Evolutionary conservation across 2,888 invertebrate genomes (phyloP), one percentile per base, ranked within the genome.

Genomic region (Chrysomela aeneicollis): DNA sequence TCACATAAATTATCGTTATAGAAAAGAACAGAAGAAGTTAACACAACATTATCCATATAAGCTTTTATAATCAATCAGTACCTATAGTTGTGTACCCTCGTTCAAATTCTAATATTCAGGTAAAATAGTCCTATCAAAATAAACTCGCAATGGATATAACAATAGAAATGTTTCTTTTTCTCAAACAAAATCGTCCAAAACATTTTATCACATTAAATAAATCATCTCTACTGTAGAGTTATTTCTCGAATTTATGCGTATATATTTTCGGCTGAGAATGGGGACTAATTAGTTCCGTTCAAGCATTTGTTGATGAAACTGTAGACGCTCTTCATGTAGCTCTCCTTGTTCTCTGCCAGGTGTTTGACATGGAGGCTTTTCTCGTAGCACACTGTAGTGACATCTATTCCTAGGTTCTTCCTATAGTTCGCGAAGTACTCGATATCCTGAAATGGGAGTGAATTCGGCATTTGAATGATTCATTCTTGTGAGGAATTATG

Each of bases 281-380:
- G 3, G 15, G 26, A 50, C 50, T 63, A 79, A 73, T 77, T 78
- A 19, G 67, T 72, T 54, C 76, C 77, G 59, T 82, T 81, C 52
- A 89, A 80, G 73, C 88, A 89, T 73, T 86, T 86, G 71, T 86
- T 86, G 17, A 89, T 85, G 77, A 89, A 89, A 67, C 82, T 84
- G 76, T 85, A 87, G 32, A 88, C 86, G 61, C 86, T 86, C 66
- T 86, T 85, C 12, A 88, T 84, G 74, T 89, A 89, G 67, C 86
- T 86, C 51, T 88, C 85, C 46, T 86, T 87, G 77, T 92, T 88
- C 64, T 85, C 84, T 12, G 86, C 85, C 69, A 87, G 87, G 77
- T 92, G 92, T 74, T 90, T 88, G 0, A 92, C 92, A 80, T 93
- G 92, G n/a, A 88, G 87, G 9, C 91, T 91, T 75, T 89, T 87